Base-by-base conservation (phyloP, 1,140 invertebrate genomes). In the Drosophila nasuta region DNA sequence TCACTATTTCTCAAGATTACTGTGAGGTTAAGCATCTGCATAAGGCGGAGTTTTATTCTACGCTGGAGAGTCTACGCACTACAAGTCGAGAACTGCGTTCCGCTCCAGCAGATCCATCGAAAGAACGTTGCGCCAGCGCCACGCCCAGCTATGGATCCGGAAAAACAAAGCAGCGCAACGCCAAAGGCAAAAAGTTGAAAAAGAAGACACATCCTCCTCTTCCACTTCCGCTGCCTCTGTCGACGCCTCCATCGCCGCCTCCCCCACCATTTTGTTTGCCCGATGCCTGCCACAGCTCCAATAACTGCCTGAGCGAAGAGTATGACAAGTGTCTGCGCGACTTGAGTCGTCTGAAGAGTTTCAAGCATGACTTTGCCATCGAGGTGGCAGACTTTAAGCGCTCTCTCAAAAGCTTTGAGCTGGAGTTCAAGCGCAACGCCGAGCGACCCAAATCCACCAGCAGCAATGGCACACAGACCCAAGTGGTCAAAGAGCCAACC, bases 1-100 rank as follows among this genome's bases (percentile, higher is more conserved):
- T 20, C 41, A 3, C 2, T 8, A 3, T 8, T 33, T 33, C 33
- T 28, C 0, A 11, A 92, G 92, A 92, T 70, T 92, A 92, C 62
- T 77, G 81, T 28, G 91, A 92, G 54, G 88, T 92, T 0, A 92
- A 92, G 49, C 92, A 92, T 73, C 72, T 92, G 54, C 86, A 87
- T 4, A 82, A 91, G 15, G 71, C 76, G 1, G 91, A 92, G 58
- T 92, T 92, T 33, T 91, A 92, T 54, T 83, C 86, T 3, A 88
- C 87, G 0, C 57, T 92, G 52, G 80, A 91, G 52, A 83, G 58
- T 15, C 75, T 92, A n/a, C 81, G 88, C 1, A 79, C 72, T 38
- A 92, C 89, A 11, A 92, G 88, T 25, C 73, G 82, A 15, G 77
- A 92, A 33, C 64, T 92, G 10, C 75, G 85, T 30, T 70, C 77